Evolutionary conservation across 1,140 invertebrate species (phyloP).

Genomic region (Augochlora pura): DNA sequence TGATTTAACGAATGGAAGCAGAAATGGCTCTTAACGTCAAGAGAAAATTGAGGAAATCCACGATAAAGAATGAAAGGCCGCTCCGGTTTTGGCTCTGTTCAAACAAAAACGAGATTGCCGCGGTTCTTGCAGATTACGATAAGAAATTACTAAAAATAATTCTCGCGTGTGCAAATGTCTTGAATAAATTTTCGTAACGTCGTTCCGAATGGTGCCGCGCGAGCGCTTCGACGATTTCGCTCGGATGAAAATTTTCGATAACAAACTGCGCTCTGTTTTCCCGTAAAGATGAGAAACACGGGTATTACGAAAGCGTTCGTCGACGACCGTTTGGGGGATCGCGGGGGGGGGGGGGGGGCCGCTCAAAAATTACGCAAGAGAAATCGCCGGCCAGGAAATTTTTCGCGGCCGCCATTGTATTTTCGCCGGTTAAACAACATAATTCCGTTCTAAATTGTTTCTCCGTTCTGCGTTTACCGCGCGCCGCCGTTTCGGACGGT

Average conservation of each 20-base stretch:
- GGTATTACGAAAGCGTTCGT: not conserved
- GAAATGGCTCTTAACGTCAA: no score
- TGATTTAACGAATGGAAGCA: no score
- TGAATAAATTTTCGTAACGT: not conserved
- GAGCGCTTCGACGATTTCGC: not conserved
- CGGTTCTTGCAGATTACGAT: no score
- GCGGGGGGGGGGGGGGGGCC: no score
- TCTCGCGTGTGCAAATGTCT: not conserved
- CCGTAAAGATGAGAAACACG: not conserved
- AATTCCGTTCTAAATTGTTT: not conserved
- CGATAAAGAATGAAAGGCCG: no score
- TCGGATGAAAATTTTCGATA: not conserved
- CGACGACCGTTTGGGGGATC: not conserved
- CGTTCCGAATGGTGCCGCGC: not conserved
- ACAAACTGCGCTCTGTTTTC: not conserved
- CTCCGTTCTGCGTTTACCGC: no score
- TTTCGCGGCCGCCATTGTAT: not conserved
- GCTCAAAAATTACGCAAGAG: not conserved
- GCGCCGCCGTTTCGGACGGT: not conserved
- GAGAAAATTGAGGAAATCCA: no score
- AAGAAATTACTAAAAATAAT: not conserved
- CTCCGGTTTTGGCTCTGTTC: no score
- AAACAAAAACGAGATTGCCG: no score
- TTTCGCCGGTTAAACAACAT: not conserved
- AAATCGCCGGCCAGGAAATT: not conserved